Evolutionary conservation across 2,888 invertebrate genomes (phyloP).

Genomic region (Caenorhabditis zanzibari): DNA sequence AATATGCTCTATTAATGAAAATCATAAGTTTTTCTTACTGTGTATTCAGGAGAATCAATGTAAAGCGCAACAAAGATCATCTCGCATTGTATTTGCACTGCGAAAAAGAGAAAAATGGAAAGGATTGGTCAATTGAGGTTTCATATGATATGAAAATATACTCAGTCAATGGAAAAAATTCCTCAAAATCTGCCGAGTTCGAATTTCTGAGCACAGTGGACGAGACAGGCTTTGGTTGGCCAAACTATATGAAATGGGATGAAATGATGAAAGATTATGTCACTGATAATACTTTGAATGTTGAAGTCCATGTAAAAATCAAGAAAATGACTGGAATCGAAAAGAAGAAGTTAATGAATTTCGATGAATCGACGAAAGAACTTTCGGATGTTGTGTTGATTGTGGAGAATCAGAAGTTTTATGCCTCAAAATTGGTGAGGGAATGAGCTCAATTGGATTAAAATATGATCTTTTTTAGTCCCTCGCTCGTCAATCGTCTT

Average conservation of each 20-base stretch:
- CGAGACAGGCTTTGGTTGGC: too few species aligned
- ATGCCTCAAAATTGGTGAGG: neutral
- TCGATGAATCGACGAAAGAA: neutral
- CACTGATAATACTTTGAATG: neutral
- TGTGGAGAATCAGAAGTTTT: constrained; percentile 10
- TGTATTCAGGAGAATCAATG: too few species aligned
- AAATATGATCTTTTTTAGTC: neutral
- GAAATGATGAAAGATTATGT: neutral
- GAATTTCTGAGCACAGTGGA: too few species aligned
- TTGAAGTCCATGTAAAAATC: neutral
- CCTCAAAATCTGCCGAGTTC: too few species aligned
- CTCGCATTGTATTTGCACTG: too few species aligned
- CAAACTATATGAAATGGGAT: neutral
- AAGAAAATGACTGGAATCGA: neutral
- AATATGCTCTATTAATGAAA: neutral
- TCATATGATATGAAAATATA: too few species aligned
- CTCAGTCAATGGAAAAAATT: too few species aligned
- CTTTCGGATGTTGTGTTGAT: constrained; percentile 2
- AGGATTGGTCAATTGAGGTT: too few species aligned
- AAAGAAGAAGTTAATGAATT: neutral
- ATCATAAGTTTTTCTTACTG: neutral
- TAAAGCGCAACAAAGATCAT: too few species aligned
- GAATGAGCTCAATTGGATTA: too few species aligned
- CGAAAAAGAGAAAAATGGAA: too few species aligned
- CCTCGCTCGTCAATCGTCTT: neutral